These are phyloP conservation scores for Aplysina aerophoba DNA, from an alignment of 37 sponge, comb jelly and placozoan genomes.

Conservation along the genomic window DNA sequence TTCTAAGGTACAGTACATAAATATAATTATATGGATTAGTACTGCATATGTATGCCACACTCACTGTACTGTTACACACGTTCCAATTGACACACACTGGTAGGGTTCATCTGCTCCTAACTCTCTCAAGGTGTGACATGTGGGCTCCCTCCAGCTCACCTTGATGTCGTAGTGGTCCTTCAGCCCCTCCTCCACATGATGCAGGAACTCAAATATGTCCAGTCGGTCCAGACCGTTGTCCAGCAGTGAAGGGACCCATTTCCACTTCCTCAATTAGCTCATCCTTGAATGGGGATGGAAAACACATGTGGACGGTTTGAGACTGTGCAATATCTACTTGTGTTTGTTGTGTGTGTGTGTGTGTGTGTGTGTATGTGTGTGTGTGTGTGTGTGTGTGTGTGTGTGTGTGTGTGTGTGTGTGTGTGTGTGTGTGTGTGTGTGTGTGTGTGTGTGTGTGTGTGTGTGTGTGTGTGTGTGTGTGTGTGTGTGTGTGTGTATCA, in stretches of 20 bases:
- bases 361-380: conserved; percentile 51
- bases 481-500: not conserved
- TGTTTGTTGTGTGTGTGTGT: conserved; percentile 48
- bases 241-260: conserved; percentile 99
- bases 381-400: conserved; percentile 53
- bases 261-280: conserved; percentile 97
- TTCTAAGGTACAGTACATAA: no score
- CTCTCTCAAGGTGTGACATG: no score
- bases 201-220: conserved; percentile 95
- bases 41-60: no score
- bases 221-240: conserved; percentile 93
- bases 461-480: conserved; percentile 7
- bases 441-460: conserved; percentile 41
- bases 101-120: no score
- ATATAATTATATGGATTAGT: no score
- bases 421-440: conserved; percentile 53
- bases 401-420: conserved; percentile 44
- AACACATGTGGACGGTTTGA: not conserved
- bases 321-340: conserved; percentile 4
- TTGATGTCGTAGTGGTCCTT: conserved; percentile 99
- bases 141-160: conserved; percentile 48
- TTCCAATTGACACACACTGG: no score
- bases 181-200: conserved; percentile 92
- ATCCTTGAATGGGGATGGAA: conserved; percentile 52
- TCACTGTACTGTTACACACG: no score